Evolutionary conservation across 1,140 invertebrate genomes (phyloP).

Genomic region (Agrypnia vestita): DNA sequence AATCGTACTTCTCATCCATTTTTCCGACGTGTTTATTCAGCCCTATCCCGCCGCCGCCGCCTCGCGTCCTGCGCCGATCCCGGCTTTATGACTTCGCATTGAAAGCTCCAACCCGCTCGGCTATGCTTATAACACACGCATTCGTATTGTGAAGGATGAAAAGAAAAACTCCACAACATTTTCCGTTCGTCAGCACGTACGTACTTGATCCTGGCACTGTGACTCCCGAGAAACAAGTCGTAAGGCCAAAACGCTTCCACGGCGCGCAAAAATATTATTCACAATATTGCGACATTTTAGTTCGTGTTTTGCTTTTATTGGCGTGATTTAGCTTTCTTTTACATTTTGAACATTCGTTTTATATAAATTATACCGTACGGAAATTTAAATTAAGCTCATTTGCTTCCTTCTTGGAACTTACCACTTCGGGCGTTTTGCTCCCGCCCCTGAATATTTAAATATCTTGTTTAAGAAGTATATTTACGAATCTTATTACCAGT

Average conservation of each 20-base stretch:
- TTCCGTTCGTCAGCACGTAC: conserved; percentile 5
- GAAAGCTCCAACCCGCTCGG: conserved; percentile 50
- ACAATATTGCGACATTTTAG: too few species aligned
- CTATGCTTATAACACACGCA: conserved; percentile 54
- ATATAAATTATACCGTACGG: too few species aligned
- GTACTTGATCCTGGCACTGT: conserved; percentile 7
- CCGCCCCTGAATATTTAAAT: too few species aligned
- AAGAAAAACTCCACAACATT: conserved; percentile 33
- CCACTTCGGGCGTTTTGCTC: too few species aligned
- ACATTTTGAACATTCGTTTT: too few species aligned
- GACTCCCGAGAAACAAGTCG: neutral
- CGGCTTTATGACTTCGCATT: conserved; percentile 53
- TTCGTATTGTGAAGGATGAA: conserved; percentile 37
- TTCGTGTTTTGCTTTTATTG: too few species aligned
- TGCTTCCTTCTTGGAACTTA: too few species aligned
- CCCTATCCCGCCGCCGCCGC: neutral
- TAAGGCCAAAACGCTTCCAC: neutral
- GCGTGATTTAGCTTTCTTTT: too few species aligned
- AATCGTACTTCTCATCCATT: conserved; percentile 51
- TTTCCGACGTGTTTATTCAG: conserved; percentile 43
- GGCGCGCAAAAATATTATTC: too few species aligned
- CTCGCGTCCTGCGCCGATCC: conserved; percentile 20
- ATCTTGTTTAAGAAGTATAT: too few species aligned
- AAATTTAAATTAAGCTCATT: too few species aligned
- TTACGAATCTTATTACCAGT: too few species aligned